A percentile compares a stretch with the other conserved stretches of the same genome.
Conservation (phyloP, 2,888 invertebrate species). For the Tinea pellionella region DNA sequence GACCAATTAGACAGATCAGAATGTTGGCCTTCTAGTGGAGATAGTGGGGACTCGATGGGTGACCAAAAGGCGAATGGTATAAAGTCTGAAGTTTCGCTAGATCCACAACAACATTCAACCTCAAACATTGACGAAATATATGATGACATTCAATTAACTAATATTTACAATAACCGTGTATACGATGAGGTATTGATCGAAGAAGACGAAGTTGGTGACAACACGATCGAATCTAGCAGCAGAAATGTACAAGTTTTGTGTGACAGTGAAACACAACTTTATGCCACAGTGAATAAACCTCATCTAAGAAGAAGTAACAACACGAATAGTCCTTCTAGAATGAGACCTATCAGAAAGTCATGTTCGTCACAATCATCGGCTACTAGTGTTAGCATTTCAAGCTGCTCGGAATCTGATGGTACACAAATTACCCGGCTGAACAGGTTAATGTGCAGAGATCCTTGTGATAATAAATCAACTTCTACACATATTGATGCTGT, state of each 20-base stretch:
- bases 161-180: slow-evolving; percentile 48
- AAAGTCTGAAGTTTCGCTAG: slow-evolving; percentile 25
- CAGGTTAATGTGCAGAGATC: slow-evolving; percentile 43
- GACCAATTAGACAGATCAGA: slow-evolving; percentile 80
- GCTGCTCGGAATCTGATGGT: slow-evolving; percentile 66
- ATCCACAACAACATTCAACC: slow-evolving; percentile 61
- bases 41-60: slow-evolving; percentile 70
- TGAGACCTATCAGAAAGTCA: slow-evolving; percentile 49
- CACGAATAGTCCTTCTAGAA: slow-evolving; percentile 56
- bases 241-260: slow-evolving; percentile 31
- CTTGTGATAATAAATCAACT: slow-evolving; percentile 54
- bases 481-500: slow-evolving; percentile 65
- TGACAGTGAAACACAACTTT: slow-evolving; percentile 53
- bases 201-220: slow-evolving; percentile 57
- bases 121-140: slow-evolving; percentile 46
- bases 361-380: slow-evolving; percentile 62
- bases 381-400: slow-evolving; percentile 65
- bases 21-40: slow-evolving; percentile 80
- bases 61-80: slow-evolving; percentile 42
- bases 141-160: slow-evolving; percentile 45
- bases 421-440: slow-evolving; percentile 64
- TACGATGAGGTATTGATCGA: slow-evolving; percentile 59
- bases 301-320: slow-evolving; percentile 62
- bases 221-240: slow-evolving; percentile 36
- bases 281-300: slow-evolving; percentile 61